Evolutionary conservation across 2,888 invertebrate species (phyloP).

Genomic region (Nemoura dubitans): DNA sequence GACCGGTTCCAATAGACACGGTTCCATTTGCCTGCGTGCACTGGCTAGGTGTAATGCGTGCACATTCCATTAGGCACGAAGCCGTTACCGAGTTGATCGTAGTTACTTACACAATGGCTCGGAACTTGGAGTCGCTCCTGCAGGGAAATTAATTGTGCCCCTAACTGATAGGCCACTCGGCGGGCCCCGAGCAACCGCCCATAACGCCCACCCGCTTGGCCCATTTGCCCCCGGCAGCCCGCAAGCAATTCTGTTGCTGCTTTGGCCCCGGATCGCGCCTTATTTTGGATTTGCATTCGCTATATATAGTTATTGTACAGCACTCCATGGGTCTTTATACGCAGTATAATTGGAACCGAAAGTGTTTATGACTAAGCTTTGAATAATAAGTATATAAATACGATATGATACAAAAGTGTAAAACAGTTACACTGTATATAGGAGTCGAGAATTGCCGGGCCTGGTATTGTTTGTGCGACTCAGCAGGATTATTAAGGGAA

Average conservation of each 20-base stretch:
- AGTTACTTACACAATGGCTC: not conserved
- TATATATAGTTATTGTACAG: slow-evolving; percentile 1
- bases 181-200: not conserved
- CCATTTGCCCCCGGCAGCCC: not conserved
- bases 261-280: not conserved
- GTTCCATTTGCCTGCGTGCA: not conserved
- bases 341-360: not conserved
- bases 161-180: not conserved
- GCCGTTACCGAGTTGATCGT: not conserved
- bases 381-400: not conserved
- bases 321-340: not conserved
- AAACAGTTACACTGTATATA: not conserved
- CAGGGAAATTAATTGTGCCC: not conserved
- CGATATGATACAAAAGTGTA: not conserved
- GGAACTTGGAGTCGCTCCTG: not conserved
- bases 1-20: not conserved
- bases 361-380: slow-evolving; percentile 3
- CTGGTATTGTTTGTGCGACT: not conserved
- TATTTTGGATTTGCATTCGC: slow-evolving; percentile 1
- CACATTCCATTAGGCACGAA: not conserved
- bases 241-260: not conserved
- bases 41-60: slow-evolving; percentile 12
- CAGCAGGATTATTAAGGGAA: not conserved
- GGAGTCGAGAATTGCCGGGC: not conserved
- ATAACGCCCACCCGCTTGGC: not conserved